Evolutionary conservation across 2,113 vertebrate genomes (phyloP).

Genomic region (Aptenodytes forsteri): DNA sequence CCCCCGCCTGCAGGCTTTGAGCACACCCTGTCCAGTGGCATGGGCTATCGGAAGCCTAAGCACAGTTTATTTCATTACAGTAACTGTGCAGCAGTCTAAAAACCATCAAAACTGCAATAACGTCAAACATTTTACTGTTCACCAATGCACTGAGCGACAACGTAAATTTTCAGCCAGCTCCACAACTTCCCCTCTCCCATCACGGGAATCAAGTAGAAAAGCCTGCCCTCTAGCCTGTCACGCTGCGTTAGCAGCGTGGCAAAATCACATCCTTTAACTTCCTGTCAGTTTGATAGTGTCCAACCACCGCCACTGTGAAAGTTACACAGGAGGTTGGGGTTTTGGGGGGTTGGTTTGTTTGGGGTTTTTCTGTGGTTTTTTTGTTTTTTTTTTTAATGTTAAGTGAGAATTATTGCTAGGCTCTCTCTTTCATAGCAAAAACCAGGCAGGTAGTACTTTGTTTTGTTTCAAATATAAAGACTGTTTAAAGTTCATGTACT

Average conservation of each 20-base stretch:
- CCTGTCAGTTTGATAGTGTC: fast-evolving
- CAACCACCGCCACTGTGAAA: background rate
- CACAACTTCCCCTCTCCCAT: background rate
- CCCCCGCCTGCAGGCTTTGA: background rate
- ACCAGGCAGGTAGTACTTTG: background rate
- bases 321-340: fast-evolving
- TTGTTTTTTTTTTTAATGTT: background rate
- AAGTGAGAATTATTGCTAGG: background rate
- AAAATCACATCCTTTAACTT: background rate
- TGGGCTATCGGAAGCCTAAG: background rate
- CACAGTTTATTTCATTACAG: background rate
- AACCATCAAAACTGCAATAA: fast-evolving
- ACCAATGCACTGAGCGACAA: background rate
- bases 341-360: too few species aligned
- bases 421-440: background rate
- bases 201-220: background rate
- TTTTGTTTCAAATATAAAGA: background rate
- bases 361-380: background rate
- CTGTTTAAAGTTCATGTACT: background rate
- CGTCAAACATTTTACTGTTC: background rate
- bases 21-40: fast-evolving
- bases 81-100: background rate
- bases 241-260: background rate
- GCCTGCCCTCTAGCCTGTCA: background rate
- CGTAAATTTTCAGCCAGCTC: background rate